These are phyloP conservation scores for Mesoclemmys tuberculata DNA, from an alignment of 2,113 vertebrate genomes.

Conservation along the genomic window DNA sequence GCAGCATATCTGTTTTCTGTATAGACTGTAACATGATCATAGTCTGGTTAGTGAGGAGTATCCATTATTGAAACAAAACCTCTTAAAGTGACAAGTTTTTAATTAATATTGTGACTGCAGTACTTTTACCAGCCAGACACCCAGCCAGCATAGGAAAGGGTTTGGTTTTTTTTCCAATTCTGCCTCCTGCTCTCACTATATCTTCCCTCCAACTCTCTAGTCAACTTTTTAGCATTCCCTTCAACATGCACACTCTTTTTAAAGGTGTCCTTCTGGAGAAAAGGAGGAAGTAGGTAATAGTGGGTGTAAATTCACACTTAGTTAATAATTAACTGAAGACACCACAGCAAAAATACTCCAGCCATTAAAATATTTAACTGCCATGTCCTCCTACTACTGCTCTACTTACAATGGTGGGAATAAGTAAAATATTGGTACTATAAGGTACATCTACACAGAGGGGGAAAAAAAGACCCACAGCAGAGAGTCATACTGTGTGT, in stretches of 20 bases:
- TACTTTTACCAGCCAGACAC: neutral
- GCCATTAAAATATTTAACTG: neutral
- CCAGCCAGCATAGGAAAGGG: neutral
- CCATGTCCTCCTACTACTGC: neutral
- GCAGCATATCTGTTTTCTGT: neutral
- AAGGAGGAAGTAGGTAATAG: neutral
- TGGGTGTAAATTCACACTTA: neutral
- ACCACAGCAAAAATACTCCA: neutral
- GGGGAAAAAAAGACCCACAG: no score
- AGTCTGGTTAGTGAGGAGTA: neutral
- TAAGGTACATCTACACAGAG: neutral
- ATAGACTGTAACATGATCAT: neutral
- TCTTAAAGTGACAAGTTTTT: neutral
- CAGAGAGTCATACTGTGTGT: no score
- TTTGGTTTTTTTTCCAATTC: neutral
- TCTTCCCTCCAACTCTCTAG: neutral
- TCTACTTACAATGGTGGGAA: neutral
- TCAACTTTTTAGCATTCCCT: neutral
- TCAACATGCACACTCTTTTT: neutral
- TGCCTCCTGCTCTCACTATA: neutral
- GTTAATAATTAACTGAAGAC: neutral
- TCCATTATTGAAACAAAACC: neutral
- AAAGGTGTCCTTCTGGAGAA: neutral
- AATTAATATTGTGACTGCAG: neutral
- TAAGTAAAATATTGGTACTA: neutral